Evolutionary conservation across 2,888 invertebrate genomes (phyloP), one percentile per base, ranked within the genome.

Genomic region (Noctua fimbriata): DNA sequence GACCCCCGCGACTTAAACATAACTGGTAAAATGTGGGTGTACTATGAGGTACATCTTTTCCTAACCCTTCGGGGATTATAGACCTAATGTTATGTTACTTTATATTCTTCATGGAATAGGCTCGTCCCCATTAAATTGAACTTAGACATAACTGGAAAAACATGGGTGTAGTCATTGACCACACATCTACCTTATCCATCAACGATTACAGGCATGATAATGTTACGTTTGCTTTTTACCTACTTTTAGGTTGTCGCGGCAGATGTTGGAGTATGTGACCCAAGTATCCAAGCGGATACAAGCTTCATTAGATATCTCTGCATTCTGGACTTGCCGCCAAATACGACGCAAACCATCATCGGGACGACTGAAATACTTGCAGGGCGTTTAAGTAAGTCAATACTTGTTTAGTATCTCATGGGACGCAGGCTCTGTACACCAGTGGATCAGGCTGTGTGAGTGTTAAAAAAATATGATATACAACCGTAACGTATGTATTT

Each of bases 261-360:
- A n/a, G 86, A 84, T 28, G 63, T 52, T 0, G 69, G 69, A 0
- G 10, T 63, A 2, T 90, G 90, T 63, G 28, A 3, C 1, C 18
- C 7, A 55, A 60, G 36, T 7, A 32, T 47, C 0, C 2, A 24
- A 4, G 12, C 21, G 0, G n/a, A n/a, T 36, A 44, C 63, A 52
- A 44, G 18, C 16, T 74, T 52, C 7, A 79, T 85, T 4, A 60
- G 36, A 24, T 88, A 90, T 41, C 67, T 41, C 0, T 94, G 93
- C 71, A 60, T 1, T 0, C 52, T 94, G 4, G 78, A 89, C n/a
- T 69, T 95, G 21, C 77, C 79, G 32, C 90, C 91, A 0, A 80
- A 84, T 9, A 80, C 86, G 1, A 84, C 66, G 0, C 76, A 81
- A 2, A 91, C 89, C 71, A 82, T 94, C 5, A 88, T 87, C 5